Conservation (phyloP, 2,888 invertebrate genomes). For the Amphimallon solstitiale region DNA sequence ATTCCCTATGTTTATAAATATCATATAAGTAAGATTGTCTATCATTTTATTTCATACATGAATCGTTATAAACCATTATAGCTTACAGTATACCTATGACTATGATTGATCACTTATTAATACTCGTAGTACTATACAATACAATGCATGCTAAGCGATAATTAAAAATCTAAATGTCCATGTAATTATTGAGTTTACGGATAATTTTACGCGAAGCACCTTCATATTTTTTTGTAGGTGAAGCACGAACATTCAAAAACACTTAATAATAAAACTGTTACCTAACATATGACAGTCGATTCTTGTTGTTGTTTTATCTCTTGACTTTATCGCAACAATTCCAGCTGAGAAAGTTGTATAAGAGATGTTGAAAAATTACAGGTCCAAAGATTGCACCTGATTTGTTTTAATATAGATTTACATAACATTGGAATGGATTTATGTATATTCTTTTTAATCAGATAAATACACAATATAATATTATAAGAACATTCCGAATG, state of each 20-base stretch:
- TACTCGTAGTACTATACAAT: too few species aligned
- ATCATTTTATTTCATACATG: too few species aligned
- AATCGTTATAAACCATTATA: too few species aligned
- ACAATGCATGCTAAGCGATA: too few species aligned
- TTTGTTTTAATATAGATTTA: slow-evolving; percentile 31
- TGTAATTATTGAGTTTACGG: too few species aligned
- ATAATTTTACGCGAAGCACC: too few species aligned
- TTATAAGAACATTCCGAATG: background rate
- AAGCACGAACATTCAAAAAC: slow-evolving; percentile 10
- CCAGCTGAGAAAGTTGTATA: slow-evolving; percentile 32
- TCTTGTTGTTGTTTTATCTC: slow-evolving; percentile 25
- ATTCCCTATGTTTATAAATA: too few species aligned
- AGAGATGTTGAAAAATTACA: slow-evolving; percentile 33
- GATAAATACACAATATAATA: background rate
- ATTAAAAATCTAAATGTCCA: too few species aligned
- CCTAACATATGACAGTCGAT: slow-evolving; percentile 30
- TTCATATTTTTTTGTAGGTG: background rate
- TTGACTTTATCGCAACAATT: slow-evolving; percentile 26
- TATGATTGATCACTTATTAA: too few species aligned
- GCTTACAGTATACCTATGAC: too few species aligned
- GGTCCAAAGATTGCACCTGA: slow-evolving; percentile 36
- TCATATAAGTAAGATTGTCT: too few species aligned
- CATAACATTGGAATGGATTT: slow-evolving; percentile 32
- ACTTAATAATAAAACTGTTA: slow-evolving; percentile 32
- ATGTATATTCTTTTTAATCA: slow-evolving; percentile 11